These are phyloP conservation scores for Eupithecia centaureata DNA, from an alignment of 2,888 invertebrate species.

Conservation along the genomic window DNA sequence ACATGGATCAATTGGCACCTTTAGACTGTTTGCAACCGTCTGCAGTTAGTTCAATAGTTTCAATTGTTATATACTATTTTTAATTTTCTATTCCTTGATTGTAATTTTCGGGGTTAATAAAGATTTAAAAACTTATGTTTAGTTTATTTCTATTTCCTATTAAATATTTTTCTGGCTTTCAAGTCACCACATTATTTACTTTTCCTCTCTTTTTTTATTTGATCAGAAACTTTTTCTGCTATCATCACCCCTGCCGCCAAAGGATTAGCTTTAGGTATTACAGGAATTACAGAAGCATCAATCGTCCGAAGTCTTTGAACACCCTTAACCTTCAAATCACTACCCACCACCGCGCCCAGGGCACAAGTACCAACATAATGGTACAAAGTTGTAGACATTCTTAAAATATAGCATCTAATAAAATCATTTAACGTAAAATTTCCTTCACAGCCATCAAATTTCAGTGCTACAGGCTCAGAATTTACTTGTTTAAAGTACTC, in stretches of 20 bases:
- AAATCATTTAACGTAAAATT: not conserved
- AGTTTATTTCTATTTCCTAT: too few species aligned
- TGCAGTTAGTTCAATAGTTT: too few species aligned
- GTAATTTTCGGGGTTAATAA: too few species aligned
- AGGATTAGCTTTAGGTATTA: not conserved
- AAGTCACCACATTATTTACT: not conserved
- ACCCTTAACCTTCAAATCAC: not conserved
- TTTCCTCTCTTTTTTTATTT: not conserved
- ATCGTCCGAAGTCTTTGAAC: not conserved
- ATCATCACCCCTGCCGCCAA: not conserved
- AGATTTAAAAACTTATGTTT: too few species aligned
- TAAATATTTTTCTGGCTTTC: not conserved
- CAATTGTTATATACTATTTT: too few species aligned
- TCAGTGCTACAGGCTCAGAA: not conserved
- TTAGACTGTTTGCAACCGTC: too few species aligned
- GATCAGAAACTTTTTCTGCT: not conserved
- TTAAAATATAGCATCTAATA: not conserved
- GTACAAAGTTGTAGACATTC: not conserved
- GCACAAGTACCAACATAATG: constrained; percentile 1
- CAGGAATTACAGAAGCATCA: not conserved
- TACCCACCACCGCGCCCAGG: not conserved
- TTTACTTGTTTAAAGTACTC: not conserved
- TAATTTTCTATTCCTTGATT: too few species aligned
- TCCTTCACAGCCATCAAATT: not conserved
- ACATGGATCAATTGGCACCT: too few species aligned